Evolutionary conservation across 2,888 invertebrate species (phyloP).

Genomic region (Coelopa pilipes): DNA sequence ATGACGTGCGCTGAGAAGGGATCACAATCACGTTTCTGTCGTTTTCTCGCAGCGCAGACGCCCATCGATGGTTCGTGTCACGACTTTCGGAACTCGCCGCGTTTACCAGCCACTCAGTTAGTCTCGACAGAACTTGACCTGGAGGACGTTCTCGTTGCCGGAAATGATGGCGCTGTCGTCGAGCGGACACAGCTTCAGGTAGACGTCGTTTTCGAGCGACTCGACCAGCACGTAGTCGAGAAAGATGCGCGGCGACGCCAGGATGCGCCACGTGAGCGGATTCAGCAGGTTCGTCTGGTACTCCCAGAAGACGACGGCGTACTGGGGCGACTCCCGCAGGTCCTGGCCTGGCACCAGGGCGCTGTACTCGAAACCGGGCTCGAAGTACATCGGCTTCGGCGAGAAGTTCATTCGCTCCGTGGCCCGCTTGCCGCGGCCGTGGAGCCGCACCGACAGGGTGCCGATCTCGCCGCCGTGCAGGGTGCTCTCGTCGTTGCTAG

Average conservation of each 20-base stretch:
- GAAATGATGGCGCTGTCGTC: constrained; percentile 74
- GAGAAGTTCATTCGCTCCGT: constrained; percentile 72
- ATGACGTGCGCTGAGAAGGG: too few species aligned
- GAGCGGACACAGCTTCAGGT: constrained; percentile 73
- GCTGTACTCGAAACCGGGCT: constrained; percentile 78
- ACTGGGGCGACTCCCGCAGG: constrained; percentile 73
- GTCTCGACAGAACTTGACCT: constrained; percentile 55
- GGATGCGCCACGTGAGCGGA: constrained; percentile 84
- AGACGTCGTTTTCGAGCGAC: constrained; percentile 73
- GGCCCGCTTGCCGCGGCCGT: constrained; percentile 73
- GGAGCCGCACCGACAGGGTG: constrained; percentile 74
- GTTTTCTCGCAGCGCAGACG: too few species aligned
- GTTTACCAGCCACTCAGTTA: constrained; percentile 34
- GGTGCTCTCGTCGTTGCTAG: constrained; percentile 77
- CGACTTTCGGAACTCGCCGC: not conserved
- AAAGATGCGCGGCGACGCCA: constrained; percentile 79
- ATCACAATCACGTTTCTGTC: too few species aligned
- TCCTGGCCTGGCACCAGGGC: constrained; percentile 76
- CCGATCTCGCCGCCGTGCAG: constrained; percentile 84
- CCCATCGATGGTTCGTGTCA: not conserved
- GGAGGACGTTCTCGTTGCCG: constrained; percentile 67
- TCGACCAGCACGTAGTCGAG: constrained; percentile 78
- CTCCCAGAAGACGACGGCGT: constrained; percentile 80
- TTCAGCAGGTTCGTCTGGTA: constrained; percentile 82
- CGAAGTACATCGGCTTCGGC: constrained; percentile 67